Evolutionary conservation across 2,888 invertebrate genomes (phyloP), one percentile per base, ranked within the genome.

Genomic region (Barypeithes pellucidus): DNA sequence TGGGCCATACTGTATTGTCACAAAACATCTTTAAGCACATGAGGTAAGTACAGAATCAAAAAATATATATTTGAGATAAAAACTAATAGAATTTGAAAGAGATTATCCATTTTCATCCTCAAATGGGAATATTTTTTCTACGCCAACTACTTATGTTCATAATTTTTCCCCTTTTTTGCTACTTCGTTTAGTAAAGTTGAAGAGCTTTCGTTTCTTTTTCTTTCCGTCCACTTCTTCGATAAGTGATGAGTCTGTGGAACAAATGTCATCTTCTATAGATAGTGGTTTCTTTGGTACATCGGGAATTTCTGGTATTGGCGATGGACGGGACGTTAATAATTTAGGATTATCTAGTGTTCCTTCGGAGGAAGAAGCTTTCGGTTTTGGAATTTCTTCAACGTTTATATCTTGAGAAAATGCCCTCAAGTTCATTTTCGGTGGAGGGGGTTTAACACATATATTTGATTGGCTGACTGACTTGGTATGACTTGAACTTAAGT

Each of bases 221-320:
- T 90, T 89, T 67, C 90, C 87, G 16, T 87, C 81, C 77, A 88
- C 91, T 81, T 92, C 92, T 69, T 92, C 92, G 81, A 91, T 87
- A 4, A 91, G 87, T 0, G 93, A 92, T 0, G 92, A 93, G 82
- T 92, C 92, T 0, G 92, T 93, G 1, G 92, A 92, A 72, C 88
- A 87, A 14, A 89, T 86, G 78, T 93, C 92, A 76, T 93, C 93
- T 77, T 92, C 93, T 0, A 88, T 85, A 0, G 88, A 87, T 0
- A 87, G 85, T 76, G 79, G 57, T 43, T 73, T 75, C 29, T 75
- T 75, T 3, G 70, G 70, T 16, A 65, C 0, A n/a, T 43, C 47
- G 3, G 70, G 57, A 12, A 60, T 11, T 36, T 75, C 75, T 24
- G 59, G 72, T 20, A 67, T 67, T 24, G 45, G 20, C 12, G 39